These are phyloP conservation scores for Uromys caudimaculatus DNA, from an alignment of 2,797 vertebrate genomes.

Conservation along the genomic window DNA sequence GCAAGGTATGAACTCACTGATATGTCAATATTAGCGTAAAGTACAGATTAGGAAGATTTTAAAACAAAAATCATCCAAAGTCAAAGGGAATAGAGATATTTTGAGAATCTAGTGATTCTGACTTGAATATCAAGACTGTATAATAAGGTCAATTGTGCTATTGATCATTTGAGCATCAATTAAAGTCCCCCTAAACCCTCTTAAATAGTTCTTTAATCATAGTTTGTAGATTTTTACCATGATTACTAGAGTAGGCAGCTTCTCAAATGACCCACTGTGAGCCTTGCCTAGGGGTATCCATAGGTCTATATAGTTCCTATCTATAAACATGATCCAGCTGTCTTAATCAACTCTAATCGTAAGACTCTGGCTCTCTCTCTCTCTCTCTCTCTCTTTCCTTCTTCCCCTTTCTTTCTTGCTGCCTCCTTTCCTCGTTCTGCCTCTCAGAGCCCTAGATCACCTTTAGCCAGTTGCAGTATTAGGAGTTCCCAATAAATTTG, in stretches of 20 bases:
- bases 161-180: not conserved
- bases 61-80: not conserved
- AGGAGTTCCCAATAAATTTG: not conserved
- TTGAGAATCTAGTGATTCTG: not conserved
- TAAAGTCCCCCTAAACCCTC: not conserved
- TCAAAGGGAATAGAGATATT: not conserved
- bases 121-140: not conserved
- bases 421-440: accelerated
- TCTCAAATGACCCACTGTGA: not conserved
- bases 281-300: not conserved
- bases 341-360: not conserved
- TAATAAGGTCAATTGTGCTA: not conserved
- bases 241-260: not conserved
- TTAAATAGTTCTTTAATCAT: not conserved
- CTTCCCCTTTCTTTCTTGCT: not conserved
- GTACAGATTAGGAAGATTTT: not conserved
- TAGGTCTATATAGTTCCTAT: not conserved
- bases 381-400: not conserved
- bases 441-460: not conserved
- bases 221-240: not conserved
- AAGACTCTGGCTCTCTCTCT: not conserved
- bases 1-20: not conserved
- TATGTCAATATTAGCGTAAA: not conserved
- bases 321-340: not conserved
- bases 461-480: not conserved